Percentiles rank a stretch among this genome's conserved stretches.
Conservation (phyloP, 2,888 invertebrate species). For the Drosophila peninsularis region DNA sequence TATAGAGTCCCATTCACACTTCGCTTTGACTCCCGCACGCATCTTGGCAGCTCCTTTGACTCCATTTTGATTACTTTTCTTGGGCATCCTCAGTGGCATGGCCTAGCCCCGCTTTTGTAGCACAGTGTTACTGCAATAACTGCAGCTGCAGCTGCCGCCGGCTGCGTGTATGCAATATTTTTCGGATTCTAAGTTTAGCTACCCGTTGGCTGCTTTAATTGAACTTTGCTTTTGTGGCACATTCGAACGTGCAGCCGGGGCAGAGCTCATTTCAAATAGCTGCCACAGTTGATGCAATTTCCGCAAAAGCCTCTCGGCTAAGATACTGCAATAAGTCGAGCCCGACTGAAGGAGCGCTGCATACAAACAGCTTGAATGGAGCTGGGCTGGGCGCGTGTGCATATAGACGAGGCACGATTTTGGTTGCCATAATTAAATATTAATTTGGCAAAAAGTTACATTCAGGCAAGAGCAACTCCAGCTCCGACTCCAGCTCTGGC, state of each 20-base stretch:
- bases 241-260: constrained; percentile 6
- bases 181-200: constrained; percentile 31
- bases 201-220: constrained; percentile 52
- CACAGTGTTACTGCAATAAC: constrained; percentile 36
- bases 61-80: not conserved
- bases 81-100: too few species aligned
- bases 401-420: constrained; percentile 9
- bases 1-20: too few species aligned
- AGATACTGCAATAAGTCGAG: constrained; percentile 19
- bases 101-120: constrained; percentile 9
- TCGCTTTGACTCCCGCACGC: not conserved
- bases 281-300: constrained; percentile 61
- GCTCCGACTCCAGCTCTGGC: not conserved
- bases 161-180: constrained; percentile 36
- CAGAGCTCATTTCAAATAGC: constrained; percentile 41
- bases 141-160: constrained; percentile 8
- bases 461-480: not conserved
- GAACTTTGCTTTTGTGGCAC: constrained; percentile 41
- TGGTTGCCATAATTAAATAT: constrained; percentile 63
- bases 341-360: constrained; percentile 1
- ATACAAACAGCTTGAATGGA: constrained; percentile 1
- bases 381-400: too few species aligned
- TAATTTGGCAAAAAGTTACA: constrained; percentile 52
- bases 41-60: too few species aligned
- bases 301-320: constrained; percentile 38